Base-by-base conservation (phyloP, 37 sponge, comb jelly and placozoan species). In the Trichoplax adhaerens region DNA sequence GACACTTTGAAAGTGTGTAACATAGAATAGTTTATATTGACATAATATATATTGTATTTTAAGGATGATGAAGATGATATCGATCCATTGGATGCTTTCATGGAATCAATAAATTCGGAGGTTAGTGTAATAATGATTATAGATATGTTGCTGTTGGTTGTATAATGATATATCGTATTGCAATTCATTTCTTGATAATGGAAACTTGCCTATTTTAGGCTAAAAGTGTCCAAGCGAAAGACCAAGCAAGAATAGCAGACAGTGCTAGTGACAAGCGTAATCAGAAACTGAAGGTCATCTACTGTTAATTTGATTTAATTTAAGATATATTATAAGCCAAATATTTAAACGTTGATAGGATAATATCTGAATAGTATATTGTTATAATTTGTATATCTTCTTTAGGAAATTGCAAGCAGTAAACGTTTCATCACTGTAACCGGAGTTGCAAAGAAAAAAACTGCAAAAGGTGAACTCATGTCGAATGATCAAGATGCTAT, bases 31-130 rank as follows among this genome's bases (percentile, higher is more conserved):
- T 5, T 8, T 52, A 50, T 52, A 50, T 52, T 8, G 7, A 5
- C 12, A 66, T 5, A 66, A 50, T 50, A 7, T 5, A 8, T 12
- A 56, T 58, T 3, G 12, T 12, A n/a, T 3, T 56, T 62, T 3
- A 58, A 79, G 53, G 55, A 65, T 7, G 76, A 78, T 3, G 78
- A 77, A 71, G 83, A 79, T 0, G 89, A 88, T 50, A 78, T 85
- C 5, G 95, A 94, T 69, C 93, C 93, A 8, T 76, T 98, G 56
- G 99, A 98, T 78, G 93, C 90, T 51, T 98, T 87, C 12, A 80
- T 77, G 75, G 84, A 76, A 55, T 75, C 77, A 46, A 69, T 78
- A 48, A 73, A 89, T 54, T 73, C 71, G 63, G 76, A 68, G 47
- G 81, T 72, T 48, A 57, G 52, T 47, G 70, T 79, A 62, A 69